Percentiles rank a stretch among this genome's conserved stretches.
These are phyloP conservation scores for Ciconia maguari DNA, from an alignment of 2,113 vertebrate genomes.

Conservation along the genomic window DNA sequence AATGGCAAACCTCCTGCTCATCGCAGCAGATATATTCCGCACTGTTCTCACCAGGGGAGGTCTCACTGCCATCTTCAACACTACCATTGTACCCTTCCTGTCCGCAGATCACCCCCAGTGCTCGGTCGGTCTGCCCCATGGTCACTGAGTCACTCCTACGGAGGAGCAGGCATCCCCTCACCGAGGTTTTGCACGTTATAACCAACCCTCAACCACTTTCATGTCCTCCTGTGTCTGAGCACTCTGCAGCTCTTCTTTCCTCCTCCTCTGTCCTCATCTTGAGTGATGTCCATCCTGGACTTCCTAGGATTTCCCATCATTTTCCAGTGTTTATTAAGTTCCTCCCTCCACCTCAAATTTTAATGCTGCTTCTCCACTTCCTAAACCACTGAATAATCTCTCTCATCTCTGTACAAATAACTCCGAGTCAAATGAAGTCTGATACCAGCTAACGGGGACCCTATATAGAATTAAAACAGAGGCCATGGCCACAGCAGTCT, in stretches of 20 bases:
- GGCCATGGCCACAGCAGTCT: background rate
- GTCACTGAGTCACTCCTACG: background rate
- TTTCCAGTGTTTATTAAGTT: background rate
- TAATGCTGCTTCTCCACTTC: background rate
- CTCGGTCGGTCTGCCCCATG: background rate
- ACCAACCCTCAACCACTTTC: background rate
- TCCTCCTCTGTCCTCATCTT: background rate
- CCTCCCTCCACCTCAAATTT: background rate
- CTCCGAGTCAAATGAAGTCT: background rate
- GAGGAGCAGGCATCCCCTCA: background rate
- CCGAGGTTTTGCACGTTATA: background rate
- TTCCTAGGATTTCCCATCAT: background rate
- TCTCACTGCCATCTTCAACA: background rate
- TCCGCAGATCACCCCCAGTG: background rate
- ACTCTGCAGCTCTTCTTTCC: background rate
- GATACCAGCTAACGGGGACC: background rate
- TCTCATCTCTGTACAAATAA: background rate
- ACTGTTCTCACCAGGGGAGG: background rate
- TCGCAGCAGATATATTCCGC: background rate
- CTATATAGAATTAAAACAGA: background rate
- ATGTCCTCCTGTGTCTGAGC: background rate
- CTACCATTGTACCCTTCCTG: background rate
- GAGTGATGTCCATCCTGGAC: background rate
- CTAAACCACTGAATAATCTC: background rate
- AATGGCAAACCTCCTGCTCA: background rate